Evolutionary conservation across 1,140 invertebrate genomes (phyloP).

Genomic region (Trachelipus rathkii): DNA sequence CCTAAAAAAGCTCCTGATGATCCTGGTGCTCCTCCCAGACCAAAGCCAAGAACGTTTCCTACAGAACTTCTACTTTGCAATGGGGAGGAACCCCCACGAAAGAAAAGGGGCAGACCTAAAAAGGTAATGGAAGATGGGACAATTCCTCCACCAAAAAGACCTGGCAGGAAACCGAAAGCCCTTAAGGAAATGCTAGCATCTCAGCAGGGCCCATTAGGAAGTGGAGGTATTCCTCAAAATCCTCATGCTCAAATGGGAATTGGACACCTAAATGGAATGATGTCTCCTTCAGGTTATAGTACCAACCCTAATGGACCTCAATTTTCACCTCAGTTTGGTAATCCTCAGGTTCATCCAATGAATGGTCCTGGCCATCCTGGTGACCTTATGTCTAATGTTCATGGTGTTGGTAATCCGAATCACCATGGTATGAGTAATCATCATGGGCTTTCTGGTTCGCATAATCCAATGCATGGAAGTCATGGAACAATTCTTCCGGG

Average conservation of each 20-base stretch:
- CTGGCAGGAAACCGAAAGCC: constrained; percentile 43
- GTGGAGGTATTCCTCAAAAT: constrained; percentile 21
- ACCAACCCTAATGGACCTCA: constrained; percentile 39
- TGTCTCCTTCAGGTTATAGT: constrained; percentile 42
- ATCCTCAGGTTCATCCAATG: constrained; percentile 11
- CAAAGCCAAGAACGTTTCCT: constrained; percentile 46
- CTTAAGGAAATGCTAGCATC: constrained; percentile 42
- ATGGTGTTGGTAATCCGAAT: neutral
- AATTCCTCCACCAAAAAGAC: constrained; percentile 43
- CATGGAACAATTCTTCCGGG: constrained; percentile 16
- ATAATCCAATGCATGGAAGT: constrained; percentile 21
- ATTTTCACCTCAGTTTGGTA: constrained; percentile 40
- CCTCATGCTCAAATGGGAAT: constrained; percentile 34
- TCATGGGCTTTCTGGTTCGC: constrained; percentile 8
- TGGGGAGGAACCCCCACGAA: constrained; percentile 55
- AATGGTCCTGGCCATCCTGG: constrained; percentile 6
- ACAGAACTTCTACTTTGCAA: constrained; percentile 45
- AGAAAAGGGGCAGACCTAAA: constrained; percentile 77
- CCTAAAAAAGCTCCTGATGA: constrained; percentile 47
- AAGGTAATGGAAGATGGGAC: constrained; percentile 68
- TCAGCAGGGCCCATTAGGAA: constrained; percentile 28
- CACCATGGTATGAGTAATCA: constrained; percentile 12
- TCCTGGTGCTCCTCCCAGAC: constrained; percentile 45
- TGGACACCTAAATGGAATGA: constrained; percentile 42
- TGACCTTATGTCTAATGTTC: neutral